A percentile compares a stretch with the other conserved stretches of the same genome.
Conservation (phyloP, 2,888 invertebrate species). For the Drosophila paramelanica region DNA sequence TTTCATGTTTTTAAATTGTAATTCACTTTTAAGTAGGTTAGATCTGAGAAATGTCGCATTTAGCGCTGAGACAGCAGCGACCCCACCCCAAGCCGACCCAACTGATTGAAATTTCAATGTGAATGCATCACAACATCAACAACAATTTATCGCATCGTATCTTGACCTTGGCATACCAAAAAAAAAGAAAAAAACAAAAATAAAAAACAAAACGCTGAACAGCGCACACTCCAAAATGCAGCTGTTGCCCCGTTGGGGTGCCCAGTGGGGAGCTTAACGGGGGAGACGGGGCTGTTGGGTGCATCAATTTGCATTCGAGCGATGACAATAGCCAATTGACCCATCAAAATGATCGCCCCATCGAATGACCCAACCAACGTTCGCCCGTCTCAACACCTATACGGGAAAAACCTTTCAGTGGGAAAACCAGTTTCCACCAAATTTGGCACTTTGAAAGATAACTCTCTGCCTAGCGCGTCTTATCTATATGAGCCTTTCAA, state of each 20-base stretch:
- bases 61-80: conserved; percentile 20
- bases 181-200: conserved; percentile 7
- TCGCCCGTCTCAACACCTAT: not conserved
- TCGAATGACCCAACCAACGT: not conserved
- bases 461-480: conserved; percentile 1
- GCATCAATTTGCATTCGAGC: conserved; percentile 15
- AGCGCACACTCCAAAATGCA: conserved; percentile 43
- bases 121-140: conserved; percentile 34
- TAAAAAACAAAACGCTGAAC: conserved; percentile 20
- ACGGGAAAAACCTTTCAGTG: not conserved
- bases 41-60: conserved; percentile 25
- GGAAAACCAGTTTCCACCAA: conserved; percentile 10
- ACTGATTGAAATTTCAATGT: conserved; percentile 40
- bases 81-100: not conserved
- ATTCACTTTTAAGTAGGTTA: conserved; percentile 26
- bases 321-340: conserved; percentile 14
- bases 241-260: conserved; percentile 15
- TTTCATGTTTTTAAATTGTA: conserved; percentile 4
- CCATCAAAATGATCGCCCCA: not conserved
- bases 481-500: conserved; percentile 18
- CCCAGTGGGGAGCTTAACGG: not conserved
- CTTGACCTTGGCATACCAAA: conserved; percentile 57
- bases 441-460: not conserved
- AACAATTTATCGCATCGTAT: conserved; percentile 27
- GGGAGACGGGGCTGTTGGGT: not conserved